Percentiles rank a stretch among this genome's conserved stretches.
phyloP scores from a whole-genome alignment of 1,140 invertebrate species.

The Anagrus nilaparvatae region DNA sequence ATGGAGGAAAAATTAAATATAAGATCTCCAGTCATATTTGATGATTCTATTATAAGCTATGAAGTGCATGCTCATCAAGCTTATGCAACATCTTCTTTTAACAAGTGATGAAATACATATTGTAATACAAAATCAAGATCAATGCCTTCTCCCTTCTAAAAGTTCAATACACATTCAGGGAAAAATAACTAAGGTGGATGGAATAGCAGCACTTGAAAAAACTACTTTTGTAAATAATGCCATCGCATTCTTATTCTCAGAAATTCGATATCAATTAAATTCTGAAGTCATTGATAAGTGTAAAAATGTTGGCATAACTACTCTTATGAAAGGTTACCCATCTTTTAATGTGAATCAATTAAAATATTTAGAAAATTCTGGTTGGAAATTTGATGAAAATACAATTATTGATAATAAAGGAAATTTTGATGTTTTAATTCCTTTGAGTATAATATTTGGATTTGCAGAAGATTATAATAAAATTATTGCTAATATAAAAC shows the following conservation, averaged over 20 bases:
- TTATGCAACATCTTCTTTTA: slow-evolving; percentile 26
- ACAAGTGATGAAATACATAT: slow-evolving; percentile 33
- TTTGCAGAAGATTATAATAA: slow-evolving; percentile 40
- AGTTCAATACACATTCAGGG: no score
- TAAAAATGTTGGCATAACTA: slow-evolving; percentile 32
- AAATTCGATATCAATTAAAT: no score
- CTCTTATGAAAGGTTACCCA: slow-evolving; percentile 31
- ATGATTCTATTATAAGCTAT: slow-evolving; percentile 26
- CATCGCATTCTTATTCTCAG: no score
- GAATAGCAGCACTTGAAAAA: no score
- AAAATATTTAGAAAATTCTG: slow-evolving; percentile 19
- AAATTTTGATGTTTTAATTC: slow-evolving; percentile 31
- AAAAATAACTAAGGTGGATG: no score
- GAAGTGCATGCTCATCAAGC: slow-evolving; percentile 29
- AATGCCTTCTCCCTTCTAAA: slow-evolving; percentile 26
- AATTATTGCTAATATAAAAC: slow-evolving; percentile 36
- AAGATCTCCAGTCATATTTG: slow-evolving; percentile 6
- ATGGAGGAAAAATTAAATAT: no score
- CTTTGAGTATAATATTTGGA: slow-evolving; percentile 31
- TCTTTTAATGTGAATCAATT: slow-evolving; percentile 19
- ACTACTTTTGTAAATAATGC: no score
- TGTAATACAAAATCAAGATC: slow-evolving; percentile 29
- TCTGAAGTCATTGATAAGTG: slow-evolving; percentile 35
- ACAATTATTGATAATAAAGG: no score
- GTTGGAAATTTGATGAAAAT: slow-evolving; percentile 21